These are phyloP conservation scores for Corapipo altera DNA, from an alignment of 2,113 vertebrate genomes.

Conservation along the genomic window DNA sequence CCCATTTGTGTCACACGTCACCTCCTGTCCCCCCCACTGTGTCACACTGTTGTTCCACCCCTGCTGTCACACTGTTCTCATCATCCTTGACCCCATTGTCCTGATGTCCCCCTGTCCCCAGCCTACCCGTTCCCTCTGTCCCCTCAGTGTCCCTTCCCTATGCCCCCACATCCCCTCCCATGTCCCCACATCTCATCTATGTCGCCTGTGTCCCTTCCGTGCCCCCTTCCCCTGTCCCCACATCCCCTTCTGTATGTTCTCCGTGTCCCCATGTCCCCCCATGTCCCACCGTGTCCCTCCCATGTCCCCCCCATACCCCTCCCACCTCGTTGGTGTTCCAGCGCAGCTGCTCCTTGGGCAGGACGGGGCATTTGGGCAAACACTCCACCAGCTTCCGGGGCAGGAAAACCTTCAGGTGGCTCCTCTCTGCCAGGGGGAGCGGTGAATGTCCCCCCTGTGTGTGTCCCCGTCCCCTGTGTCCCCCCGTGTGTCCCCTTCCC, in stretches of 20 bases:
- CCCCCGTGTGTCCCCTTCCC: neutral
- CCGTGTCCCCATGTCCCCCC: neutral
- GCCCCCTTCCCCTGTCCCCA: too few species aligned
- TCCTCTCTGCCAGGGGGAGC: neutral
- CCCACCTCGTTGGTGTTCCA: neutral
- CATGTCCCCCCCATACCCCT: too few species aligned
- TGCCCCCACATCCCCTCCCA: neutral
- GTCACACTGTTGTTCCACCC: neutral
- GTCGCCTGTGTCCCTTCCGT: accelerated
- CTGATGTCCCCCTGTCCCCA: too few species aligned
- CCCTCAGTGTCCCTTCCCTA: neutral
- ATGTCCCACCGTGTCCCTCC: too few species aligned
- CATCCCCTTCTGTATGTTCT: neutral
- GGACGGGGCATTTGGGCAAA: neutral
- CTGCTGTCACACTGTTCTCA: neutral
- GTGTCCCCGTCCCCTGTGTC: too few species aligned
- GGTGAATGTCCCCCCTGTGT: neutral
- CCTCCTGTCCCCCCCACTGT: neutral
- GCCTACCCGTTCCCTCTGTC: neutral
- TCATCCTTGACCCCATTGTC: too few species aligned
- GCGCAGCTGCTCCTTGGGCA: neutral
- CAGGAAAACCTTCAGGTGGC: neutral
- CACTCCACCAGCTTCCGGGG: neutral
- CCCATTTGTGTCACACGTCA: neutral
- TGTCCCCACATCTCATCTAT: neutral